Percentiles rank a stretch among this genome's conserved stretches.
Conservation (phyloP, 1,140 invertebrate species). For the Drosophila sproati region DNA sequence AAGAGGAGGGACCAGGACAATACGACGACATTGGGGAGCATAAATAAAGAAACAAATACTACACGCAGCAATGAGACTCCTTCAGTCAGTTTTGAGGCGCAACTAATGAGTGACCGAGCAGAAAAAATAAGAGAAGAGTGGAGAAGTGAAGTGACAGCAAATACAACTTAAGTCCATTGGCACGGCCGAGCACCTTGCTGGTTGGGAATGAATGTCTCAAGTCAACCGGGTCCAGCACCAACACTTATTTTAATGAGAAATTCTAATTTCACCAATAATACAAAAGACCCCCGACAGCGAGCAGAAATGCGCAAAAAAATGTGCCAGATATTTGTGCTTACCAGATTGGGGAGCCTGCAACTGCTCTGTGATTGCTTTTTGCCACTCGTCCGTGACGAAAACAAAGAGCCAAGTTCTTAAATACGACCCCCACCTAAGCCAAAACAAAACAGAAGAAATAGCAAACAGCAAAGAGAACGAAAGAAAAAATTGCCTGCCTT, state of each 20-base stretch:
- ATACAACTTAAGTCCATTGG: conserved; percentile 65
- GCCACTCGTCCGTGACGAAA: conserved; percentile 78
- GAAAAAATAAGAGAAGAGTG: conserved; percentile 1
- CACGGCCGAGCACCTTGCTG: conserved; percentile 75
- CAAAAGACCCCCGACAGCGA: conserved; percentile 53
- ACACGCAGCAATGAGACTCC: conserved; percentile 28
- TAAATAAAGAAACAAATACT: conserved; percentile 30
- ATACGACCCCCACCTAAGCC: conserved; percentile 2
- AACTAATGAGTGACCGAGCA: conserved; percentile 75
- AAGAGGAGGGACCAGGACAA: conserved; percentile 24
- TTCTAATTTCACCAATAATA: conserved; percentile 82
- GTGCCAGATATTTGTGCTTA: conserved; percentile 61
- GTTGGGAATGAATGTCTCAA: conserved; percentile 68
- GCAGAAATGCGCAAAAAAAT: conserved; percentile 66
- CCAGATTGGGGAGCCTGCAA: conserved; percentile 32
- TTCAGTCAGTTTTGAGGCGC: conserved; percentile 63
- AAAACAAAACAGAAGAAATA: conserved; percentile 5
- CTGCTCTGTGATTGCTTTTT: conserved; percentile 71
- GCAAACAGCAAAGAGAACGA: conserved; percentile 32
- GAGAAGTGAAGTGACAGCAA: neutral
- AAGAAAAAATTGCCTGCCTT: conserved; percentile 61
- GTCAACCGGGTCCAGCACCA: conserved; percentile 70
- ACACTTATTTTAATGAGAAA: conserved; percentile 84
- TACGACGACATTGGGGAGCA: conserved; percentile 25
- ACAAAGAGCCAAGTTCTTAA: conserved; percentile 54